phyloP scores from a whole-genome alignment of 2,113 vertebrate genomes.

The Rissa tridactyla region DNA sequence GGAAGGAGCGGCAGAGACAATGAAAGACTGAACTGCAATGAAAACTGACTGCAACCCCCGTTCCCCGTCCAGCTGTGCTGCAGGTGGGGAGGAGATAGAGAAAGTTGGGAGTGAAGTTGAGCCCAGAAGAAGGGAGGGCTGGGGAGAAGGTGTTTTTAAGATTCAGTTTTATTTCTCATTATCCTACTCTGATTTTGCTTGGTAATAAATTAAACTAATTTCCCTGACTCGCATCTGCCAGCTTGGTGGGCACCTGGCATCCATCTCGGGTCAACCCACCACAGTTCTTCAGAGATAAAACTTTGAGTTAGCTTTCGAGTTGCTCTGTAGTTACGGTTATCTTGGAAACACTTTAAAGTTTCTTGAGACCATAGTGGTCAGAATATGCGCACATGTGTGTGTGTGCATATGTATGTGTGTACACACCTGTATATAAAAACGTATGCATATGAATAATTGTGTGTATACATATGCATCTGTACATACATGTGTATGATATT shows the following conservation, averaged over 20 bases:
- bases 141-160: background rate
- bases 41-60: background rate
- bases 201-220: background rate
- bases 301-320: background rate
- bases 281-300: background rate
- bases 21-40: background rate
- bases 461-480: background rate
- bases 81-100: background rate
- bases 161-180: background rate
- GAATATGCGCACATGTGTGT: accelerated
- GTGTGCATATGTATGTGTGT: background rate
- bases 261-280: background rate
- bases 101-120: background rate
- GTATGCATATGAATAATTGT: background rate
- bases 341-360: background rate
- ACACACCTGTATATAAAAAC: background rate
- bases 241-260: background rate
- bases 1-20: background rate
- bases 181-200: background rate
- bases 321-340: background rate
- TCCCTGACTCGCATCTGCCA: background rate
- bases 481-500: background rate
- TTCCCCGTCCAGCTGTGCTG: background rate
- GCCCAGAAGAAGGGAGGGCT: background rate
- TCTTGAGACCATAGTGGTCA: background rate